Conservation (phyloP, 1,140 invertebrate genomes). For the Lucilia sericata region DNA sequence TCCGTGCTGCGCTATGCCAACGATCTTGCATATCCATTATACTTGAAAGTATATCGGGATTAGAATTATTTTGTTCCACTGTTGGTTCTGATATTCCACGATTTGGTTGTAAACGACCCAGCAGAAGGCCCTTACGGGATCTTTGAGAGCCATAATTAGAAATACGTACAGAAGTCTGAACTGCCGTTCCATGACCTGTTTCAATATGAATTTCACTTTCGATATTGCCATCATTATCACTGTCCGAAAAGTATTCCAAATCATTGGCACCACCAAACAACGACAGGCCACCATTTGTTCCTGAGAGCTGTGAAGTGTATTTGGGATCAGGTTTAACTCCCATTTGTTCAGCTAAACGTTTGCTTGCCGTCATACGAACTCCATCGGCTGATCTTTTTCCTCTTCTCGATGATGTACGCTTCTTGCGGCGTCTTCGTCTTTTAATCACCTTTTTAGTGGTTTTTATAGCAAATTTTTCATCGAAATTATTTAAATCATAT, state of each 20-base stretch:
- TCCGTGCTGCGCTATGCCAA: constrained; percentile 72
- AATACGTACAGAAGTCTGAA: constrained; percentile 59
- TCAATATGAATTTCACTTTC: constrained; percentile 47
- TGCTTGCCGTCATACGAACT: constrained; percentile 66
- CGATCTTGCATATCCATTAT: constrained; percentile 82
- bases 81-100: not conserved
- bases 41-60: constrained; percentile 75
- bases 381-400: constrained; percentile 54
- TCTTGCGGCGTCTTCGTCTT: constrained; percentile 60
- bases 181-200: constrained; percentile 63
- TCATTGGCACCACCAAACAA: constrained; percentile 74
- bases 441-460: constrained; percentile 67
- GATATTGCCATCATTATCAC: constrained; percentile 46
- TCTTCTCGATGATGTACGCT: not conserved
- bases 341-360: constrained; percentile 58
- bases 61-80: constrained; percentile 21
- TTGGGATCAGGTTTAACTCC: constrained; percentile 60
- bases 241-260: constrained; percentile 74
- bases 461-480: constrained; percentile 72
- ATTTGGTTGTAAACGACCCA: constrained; percentile 53
- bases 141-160: constrained; percentile 55
- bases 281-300: constrained; percentile 64
- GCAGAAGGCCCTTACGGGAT: constrained; percentile 55
- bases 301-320: constrained; percentile 55
- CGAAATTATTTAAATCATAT: constrained; percentile 70